Evolutionary conservation across 2,797 vertebrate species (phyloP).

Genomic region (Trichosurus vulpecula): DNA sequence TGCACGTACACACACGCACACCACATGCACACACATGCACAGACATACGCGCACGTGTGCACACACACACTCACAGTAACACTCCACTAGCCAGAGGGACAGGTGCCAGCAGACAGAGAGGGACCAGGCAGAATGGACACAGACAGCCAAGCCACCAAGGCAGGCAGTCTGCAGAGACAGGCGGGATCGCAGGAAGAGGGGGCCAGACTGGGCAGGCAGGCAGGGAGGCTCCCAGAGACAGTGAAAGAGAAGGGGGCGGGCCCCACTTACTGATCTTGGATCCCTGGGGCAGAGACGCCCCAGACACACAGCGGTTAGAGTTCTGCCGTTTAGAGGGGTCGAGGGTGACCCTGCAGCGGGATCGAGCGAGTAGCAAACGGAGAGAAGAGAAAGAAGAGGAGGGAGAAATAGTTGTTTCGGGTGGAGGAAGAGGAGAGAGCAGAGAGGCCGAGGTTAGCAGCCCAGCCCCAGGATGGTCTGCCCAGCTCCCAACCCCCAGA

Average conservation of each 20-base stretch:
- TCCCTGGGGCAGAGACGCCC: constrained; percentile 95
- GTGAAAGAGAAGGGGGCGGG: constrained; percentile 37
- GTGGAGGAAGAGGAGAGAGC: constrained; percentile 8
- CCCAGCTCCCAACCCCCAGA: neutral
- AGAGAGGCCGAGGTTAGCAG: constrained; percentile 22
- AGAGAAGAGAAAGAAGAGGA: constrained; percentile 35
- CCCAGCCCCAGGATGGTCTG: neutral
- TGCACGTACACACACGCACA: too few relatives aligned
- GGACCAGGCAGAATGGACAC: neutral
- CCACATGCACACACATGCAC: neutral
- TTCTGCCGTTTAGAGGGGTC: constrained; percentile 98
- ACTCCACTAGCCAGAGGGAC: neutral
- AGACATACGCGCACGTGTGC: neutral
- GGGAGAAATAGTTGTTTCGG: constrained; percentile 1
- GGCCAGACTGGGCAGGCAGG: constrained; percentile 7
- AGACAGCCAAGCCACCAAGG: neutral
- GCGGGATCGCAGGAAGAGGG: neutral
- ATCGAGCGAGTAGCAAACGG: constrained; percentile 57
- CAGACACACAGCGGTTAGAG: constrained; percentile 97
- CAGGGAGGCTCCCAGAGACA: constrained; percentile 39
- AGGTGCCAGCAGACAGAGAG: neutral
- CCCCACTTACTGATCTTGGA: constrained; percentile 97
- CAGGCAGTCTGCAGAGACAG: neutral
- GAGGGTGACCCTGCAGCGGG: constrained; percentile 93
- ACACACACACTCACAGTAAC: neutral